Percentiles rank a stretch among this genome's conserved stretches.
phyloP scores from a whole-genome alignment of 2,888 invertebrate genomes.

The Lacanobia wlatinum region DNA sequence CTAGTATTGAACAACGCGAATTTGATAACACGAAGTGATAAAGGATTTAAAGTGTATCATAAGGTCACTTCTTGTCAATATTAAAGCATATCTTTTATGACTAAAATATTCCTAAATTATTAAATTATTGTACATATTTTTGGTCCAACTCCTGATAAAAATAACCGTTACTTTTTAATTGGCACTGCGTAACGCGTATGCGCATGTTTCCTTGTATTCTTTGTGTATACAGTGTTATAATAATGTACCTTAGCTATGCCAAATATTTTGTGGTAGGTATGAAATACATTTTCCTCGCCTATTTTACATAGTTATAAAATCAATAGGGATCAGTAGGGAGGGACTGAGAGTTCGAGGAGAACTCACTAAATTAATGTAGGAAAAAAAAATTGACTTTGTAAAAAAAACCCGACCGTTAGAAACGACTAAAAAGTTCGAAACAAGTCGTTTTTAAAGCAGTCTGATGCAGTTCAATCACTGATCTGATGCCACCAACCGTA shows the following conservation, averaged over 20 bases:
- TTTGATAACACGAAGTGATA: background rate
- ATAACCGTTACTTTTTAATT: conserved; percentile 34
- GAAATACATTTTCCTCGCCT: conserved; percentile 7
- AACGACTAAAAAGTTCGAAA: no score
- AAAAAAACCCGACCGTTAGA: no score
- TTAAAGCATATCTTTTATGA: background rate
- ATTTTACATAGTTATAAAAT: background rate
- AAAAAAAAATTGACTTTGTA: no score
- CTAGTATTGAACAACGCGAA: background rate
- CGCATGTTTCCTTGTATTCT: conserved; percentile 23
- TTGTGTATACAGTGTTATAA: background rate
- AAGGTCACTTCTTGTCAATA: background rate
- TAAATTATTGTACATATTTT: conserved; percentile 2
- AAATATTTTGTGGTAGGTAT: background rate
- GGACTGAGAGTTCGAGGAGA: no score
- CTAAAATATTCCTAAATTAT: background rate
- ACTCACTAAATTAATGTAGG: no score
- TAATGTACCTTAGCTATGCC: background rate
- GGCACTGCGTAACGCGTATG: background rate
- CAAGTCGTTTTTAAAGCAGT: no score
- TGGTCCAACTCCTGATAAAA: conserved; percentile 2
- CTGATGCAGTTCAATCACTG: no score
- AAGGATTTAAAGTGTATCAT: conserved; percentile 19
- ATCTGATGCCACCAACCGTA: no score
- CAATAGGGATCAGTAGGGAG: background rate